Evolutionary conservation across 2,797 vertebrate species (phyloP), one percentile per base, ranked within the genome.

Genomic region (Lepus townsendii): DNA sequence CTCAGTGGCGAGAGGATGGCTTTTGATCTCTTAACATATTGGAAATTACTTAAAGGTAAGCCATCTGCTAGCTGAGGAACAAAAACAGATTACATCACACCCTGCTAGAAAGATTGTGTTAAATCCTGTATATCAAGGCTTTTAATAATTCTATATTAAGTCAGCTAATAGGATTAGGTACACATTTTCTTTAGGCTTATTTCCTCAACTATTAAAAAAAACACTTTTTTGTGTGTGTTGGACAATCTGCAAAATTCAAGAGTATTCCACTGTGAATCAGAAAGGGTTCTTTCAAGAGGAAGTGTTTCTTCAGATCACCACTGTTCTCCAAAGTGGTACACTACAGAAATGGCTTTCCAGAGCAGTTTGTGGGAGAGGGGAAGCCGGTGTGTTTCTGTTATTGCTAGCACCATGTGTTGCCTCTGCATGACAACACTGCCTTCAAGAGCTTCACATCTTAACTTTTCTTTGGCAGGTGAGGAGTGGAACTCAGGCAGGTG

Each of bases 31-130:
- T 97, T 98, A 99, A 99, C 98, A 98, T 99, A 99, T 98, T 99
- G 99, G 99, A 99, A 99, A 99, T 99, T 98, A 99, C 99, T 99
- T 99, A 99, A 99, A 99, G 99, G 99, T 99, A 98, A 99, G 98
- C 98, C 98, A 98, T 98, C 98, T 98, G 98, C 98, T 98, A 98
- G 97, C 98, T 98, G 98, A 99, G 98, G 98, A 98, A 98, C 98
- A 98, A 98, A 99, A 99, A 98, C 98, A 98, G 98, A 99, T 99
- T 99, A 99, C 99, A 99, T 99, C 99, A 99, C 98, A 98, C 97
- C 98, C 98, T 98, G 98, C 98, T 98, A 98, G 99, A 99, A 98
- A 98, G 98, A 98, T 98, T 98, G 97, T 98, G 98, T 98, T 98
- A 98, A 98, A 98, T 98, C 98, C 98, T 97, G 96, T 98, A 97